Evolutionary conservation across 2,113 vertebrate species (phyloP), one percentile per base, ranked within the genome.

Genomic region (Danio rerio): DNA sequence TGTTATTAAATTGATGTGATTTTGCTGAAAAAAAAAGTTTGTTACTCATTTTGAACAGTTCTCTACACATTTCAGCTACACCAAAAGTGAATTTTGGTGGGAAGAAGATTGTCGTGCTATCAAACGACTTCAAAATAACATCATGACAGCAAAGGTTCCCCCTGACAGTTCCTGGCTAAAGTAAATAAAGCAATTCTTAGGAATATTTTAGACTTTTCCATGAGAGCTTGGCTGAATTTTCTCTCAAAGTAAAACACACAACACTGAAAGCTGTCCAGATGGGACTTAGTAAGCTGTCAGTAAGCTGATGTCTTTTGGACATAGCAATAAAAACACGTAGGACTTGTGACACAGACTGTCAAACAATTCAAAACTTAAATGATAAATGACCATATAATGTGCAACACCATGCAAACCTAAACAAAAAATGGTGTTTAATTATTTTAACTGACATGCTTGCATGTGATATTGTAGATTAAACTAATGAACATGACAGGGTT

Each of bases 221-320:
- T 52, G 56, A 77, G 49, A 31, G 68, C 18, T 53, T 68, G 6
- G 81, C 18, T 71, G 53, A 72, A 58, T 69, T 69, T 15, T 49
- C 21, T 18, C n/a, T 45, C 49, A 18, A 8, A 12, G 16, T 59
- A 8, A 52, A 68, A 73, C 61, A 79, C 61, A 71, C 12, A 73
- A 9, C 55, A 70, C 16, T 56, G 52, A 61, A 21, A 6, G 16
- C 73, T 61, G 74, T 59, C 43, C 5, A 76, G 42, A 76, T 12
- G 43, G 4, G 56, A n/a, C 13, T 43, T 45, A 43, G 52, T 56
- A 74, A 55, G 72, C 16, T 74, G 52, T 45, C 52, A 40, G 70
- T 73, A 50, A 58, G 53, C 40, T 7, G 69, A 53, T 53, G 16
- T 45, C 53, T 75, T n/a, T 75, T 47, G 11, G 40, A 20, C 10